Base-by-base conservation (phyloP, 2,113 vertebrate species). In the Callaeas wilsoni region DNA sequence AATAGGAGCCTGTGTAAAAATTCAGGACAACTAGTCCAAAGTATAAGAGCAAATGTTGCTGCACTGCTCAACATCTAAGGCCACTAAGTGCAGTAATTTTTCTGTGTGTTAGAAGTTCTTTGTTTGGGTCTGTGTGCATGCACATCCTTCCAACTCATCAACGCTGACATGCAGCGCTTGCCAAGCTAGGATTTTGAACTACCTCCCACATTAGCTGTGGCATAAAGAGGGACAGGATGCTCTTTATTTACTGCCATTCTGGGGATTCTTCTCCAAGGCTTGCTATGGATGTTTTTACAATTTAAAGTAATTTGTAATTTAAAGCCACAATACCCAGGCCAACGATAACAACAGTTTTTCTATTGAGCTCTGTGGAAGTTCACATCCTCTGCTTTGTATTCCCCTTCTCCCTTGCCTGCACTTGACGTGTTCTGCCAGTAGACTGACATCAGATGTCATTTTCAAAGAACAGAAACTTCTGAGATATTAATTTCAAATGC, bases 301-400 rank as follows among this genome's bases (percentile, higher is more conserved):
- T 93, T 86, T 93, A 74, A 91, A 90, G 79, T 73, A 35, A 94
- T 93, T 80, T 84, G 86, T 75, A 75, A 88, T 93, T 92, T 94
- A 84, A 95, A 95, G 76, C 90, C 76, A 68, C 79, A 78, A 70
- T 84, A 84, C 23, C 10, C 63, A 86, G 32, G 83, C 90, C 90
- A 92, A 94, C 0, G 9, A 92, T 75, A 94, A 96, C 77, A 94
- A 74, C 37, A 59, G 63, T 70, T 88, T 63, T 90, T 50, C 92
- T 85, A 0, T 57, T 64, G 78, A 83, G 82, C 55, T 76, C 70
- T 77, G 74, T 76, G 62, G 55, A 96, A 96, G 79, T 75, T 93
- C 88, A 70, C 59, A 70, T 95, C 68, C 73, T 87, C 30, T 0
- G 3, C 56, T 89, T 47, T 68, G 63, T 71, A 44, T 82, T 86